Evolutionary conservation across 1,140 invertebrate genomes (phyloP).

Genomic region (Physella acuta): DNA sequence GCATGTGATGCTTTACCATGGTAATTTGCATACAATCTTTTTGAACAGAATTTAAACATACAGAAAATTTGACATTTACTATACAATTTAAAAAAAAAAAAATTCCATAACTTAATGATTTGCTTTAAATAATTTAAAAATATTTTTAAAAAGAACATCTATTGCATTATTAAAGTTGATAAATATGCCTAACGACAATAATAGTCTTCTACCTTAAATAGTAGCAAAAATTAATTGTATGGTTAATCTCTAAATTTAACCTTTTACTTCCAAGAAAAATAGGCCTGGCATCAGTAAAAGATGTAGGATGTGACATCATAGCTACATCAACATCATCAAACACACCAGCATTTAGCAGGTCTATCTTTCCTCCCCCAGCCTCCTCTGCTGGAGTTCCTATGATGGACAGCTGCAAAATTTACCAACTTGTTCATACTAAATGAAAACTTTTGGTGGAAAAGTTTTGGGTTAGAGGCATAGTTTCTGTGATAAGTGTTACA

Average conservation of each 20-base stretch:
- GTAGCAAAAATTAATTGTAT: too few relatives aligned
- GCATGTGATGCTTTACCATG: conserved; percentile 41
- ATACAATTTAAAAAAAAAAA: too few relatives aligned
- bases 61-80: too few relatives aligned
- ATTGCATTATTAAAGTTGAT: too few relatives aligned
- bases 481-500: neutral
- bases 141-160: too few relatives aligned
- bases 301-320: conserved; percentile 57
- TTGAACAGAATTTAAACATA: too few relatives aligned
- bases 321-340: conserved; percentile 56
- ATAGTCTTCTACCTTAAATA: too few relatives aligned
- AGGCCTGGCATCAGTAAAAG: conserved; percentile 29
- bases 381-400: conserved; percentile 59
- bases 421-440: too few relatives aligned
- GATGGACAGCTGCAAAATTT: conserved; percentile 51
- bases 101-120: too few relatives aligned
- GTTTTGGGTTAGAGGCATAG: neutral
- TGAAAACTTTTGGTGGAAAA: neutral
- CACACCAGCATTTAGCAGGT: conserved; percentile 47
- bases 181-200: too few relatives aligned
- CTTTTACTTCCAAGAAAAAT: conserved; percentile 24
- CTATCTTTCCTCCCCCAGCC: conserved; percentile 53
- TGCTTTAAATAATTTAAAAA: too few relatives aligned
- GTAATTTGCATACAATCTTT: conserved; percentile 33
- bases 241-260: too few relatives aligned